Conservation (phyloP, 2,888 invertebrate genomes). For the Diarsia rubi region DNA sequence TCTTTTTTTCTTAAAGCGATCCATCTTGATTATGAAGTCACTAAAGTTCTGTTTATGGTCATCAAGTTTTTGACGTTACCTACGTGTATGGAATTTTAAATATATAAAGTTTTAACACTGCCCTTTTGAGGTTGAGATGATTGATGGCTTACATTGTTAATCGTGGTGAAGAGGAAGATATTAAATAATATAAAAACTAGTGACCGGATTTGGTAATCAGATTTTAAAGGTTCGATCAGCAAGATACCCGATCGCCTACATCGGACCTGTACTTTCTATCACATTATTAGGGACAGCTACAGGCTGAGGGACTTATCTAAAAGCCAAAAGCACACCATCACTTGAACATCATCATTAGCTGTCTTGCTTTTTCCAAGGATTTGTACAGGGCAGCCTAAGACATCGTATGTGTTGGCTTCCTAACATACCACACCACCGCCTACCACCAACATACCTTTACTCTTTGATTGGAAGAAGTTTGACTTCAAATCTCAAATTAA, state of each 20-base stretch:
- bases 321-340: not conserved
- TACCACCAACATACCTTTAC: not conserved
- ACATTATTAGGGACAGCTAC: not conserved
- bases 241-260: not conserved
- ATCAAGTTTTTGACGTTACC: slow-evolving; percentile 17
- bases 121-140: slow-evolving; percentile 22
- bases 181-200: not conserved
- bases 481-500: not conserved
- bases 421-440: too few species aligned
- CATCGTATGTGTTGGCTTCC: not conserved
- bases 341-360: not conserved
- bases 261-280: not conserved
- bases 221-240: not conserved
- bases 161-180: not conserved
- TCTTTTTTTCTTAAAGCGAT: slow-evolving; percentile 14
- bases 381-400: too few species aligned
- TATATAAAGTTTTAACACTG: slow-evolving; percentile 16
- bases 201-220: slow-evolving; percentile 7
- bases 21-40: slow-evolving; percentile 23
- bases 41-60: slow-evolving; percentile 31
- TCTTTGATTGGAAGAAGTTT: not conserved
- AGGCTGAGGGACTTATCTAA: not conserved
- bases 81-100: slow-evolving; percentile 42
- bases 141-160: slow-evolving; percentile 33
- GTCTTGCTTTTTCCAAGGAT: not conserved